Base-by-base conservation (phyloP, 2,888 invertebrate genomes). In the Apamea epomidion region DNA sequence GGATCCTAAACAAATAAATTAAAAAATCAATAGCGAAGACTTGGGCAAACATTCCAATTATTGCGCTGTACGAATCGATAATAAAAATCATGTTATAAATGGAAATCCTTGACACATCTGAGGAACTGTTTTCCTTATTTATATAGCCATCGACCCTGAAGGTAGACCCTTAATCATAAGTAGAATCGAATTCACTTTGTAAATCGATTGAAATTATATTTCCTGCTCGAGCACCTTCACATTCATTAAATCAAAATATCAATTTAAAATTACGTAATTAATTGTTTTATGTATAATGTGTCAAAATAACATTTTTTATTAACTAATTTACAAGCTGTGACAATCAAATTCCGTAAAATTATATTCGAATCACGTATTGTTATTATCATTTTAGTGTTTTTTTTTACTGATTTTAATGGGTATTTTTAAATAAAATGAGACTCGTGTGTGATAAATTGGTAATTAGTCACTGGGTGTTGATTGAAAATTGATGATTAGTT, bases 41-140 rank as follows among this genome's bases (percentile, higher is more conserved):
- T 32, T 60, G 21, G 8, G 42, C 73, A 78, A 81, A 69, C 71
- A 87, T 86, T 84, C 82, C 70, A 83, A 87, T 75, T 80, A 89
- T 85, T 85, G 88, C 89, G 89, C 85, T 88, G 68, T 80, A 85
- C 77, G 58, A 82, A 85, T 83, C 64, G 90, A 89, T 89, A 90
- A 88, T 93, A 94, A 95, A 95, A 94, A 92, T 92, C 81, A 91
- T 89, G 88, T 91, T 92, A 92, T 90, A 93, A 91, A 92, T 92
- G 89, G 85, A 83, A 88, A 94, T 84, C 94, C 95, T 95, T 95
- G 95, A 92, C 92, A 92, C 90, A 90, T 93, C 89, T 92, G 90
- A 90, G 87, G 88, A 90, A 91, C 91, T 91, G 91, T 94, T 96
- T 96, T 96, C 95, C 96, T 96, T 93, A 91, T 96, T 92, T 89